These are phyloP conservation scores for Tachina lurida DNA, from an alignment of 2,888 invertebrate species.

Conservation along the genomic window DNA sequence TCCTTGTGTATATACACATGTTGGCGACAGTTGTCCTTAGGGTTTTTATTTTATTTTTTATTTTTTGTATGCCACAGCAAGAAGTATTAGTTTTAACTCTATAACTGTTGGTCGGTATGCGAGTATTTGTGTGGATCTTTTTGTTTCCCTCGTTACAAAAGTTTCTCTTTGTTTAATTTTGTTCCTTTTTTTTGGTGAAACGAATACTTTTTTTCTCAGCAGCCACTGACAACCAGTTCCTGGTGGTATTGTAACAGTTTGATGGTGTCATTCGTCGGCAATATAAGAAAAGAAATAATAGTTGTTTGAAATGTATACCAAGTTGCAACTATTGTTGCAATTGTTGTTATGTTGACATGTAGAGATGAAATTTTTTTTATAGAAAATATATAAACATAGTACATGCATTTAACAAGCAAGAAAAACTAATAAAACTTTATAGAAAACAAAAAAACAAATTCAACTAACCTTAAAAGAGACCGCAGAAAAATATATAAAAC, in stretches of 20 bases:
- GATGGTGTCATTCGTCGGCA: slow-evolving; percentile 38
- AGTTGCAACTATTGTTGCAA: slow-evolving; percentile 45
- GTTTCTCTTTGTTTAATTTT: background rate
- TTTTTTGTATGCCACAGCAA: background rate
- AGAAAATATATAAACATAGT: slow-evolving; percentile 32
- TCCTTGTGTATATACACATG: slow-evolving; percentile 15
- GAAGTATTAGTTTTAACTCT: slow-evolving; percentile 39
- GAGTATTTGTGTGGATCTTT: background rate
- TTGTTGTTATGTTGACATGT: slow-evolving; percentile 51
- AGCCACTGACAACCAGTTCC: slow-evolving; percentile 64
- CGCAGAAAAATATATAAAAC: slow-evolving; percentile 4
- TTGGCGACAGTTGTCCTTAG: slow-evolving; percentile 68
- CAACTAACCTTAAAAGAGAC: slow-evolving; percentile 28
- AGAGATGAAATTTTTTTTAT: slow-evolving; percentile 41
- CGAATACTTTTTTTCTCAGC: slow-evolving; percentile 8
- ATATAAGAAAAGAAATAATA: slow-evolving; percentile 14
- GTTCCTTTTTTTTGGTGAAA: slow-evolving; percentile 4
- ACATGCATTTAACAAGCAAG: background rate
- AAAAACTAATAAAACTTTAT: slow-evolving; percentile 4
- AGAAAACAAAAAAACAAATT: slow-evolving; percentile 30
- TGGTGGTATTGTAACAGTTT: slow-evolving; percentile 68
- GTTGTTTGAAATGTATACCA: slow-evolving; percentile 17
- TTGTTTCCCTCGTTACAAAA: background rate
- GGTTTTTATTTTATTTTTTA: slow-evolving; percentile 15
- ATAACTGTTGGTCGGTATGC: slow-evolving; percentile 35